Evolutionary conservation across 2,797 vertebrate genomes (phyloP).

Genomic region (Etheostoma perlongum): DNA sequence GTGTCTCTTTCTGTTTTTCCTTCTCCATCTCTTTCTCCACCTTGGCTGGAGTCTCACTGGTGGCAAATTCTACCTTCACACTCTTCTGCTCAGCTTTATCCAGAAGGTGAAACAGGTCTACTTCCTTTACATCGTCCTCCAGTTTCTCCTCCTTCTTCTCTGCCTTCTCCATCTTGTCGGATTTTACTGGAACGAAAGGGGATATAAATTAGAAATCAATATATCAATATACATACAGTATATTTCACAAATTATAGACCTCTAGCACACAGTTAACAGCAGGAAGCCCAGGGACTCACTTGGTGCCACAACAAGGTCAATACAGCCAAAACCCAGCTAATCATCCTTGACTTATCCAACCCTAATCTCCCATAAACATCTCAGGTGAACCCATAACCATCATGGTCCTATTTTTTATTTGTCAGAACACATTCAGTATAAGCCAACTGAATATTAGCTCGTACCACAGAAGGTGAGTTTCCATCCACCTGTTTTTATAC

Average conservation of each 20-base stretch:
- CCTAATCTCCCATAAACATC: neutral
- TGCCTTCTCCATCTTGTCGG: constrained; percentile 66
- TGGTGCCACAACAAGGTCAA: neutral
- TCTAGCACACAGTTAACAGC: neutral
- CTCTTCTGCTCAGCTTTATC: constrained; percentile 60
- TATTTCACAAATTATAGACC: too few species aligned
- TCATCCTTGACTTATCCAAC: neutral
- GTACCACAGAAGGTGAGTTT: too few species aligned
- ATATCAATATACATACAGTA: neutral
- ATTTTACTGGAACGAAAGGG: constrained; percentile 61
- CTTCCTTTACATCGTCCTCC: constrained; percentile 49
- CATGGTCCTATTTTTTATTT: neutral
- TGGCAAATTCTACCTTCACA: constrained; percentile 65
- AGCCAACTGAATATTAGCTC: too few species aligned
- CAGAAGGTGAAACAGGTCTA: constrained; percentile 43
- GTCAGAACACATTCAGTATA: neutral
- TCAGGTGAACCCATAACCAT: neutral
- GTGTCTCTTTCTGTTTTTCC: neutral
- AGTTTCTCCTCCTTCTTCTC: constrained; percentile 59
- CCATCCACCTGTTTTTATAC: too few species aligned
- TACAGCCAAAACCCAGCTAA: neutral
- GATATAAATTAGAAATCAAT: constrained; percentile 1
- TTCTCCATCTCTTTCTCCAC: constrained; percentile 51
- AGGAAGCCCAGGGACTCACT: neutral
- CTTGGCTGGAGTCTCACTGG: constrained; percentile 52